phyloP scores from a whole-genome alignment of 2,113 vertebrate genomes.

The Colius striatus region DNA sequence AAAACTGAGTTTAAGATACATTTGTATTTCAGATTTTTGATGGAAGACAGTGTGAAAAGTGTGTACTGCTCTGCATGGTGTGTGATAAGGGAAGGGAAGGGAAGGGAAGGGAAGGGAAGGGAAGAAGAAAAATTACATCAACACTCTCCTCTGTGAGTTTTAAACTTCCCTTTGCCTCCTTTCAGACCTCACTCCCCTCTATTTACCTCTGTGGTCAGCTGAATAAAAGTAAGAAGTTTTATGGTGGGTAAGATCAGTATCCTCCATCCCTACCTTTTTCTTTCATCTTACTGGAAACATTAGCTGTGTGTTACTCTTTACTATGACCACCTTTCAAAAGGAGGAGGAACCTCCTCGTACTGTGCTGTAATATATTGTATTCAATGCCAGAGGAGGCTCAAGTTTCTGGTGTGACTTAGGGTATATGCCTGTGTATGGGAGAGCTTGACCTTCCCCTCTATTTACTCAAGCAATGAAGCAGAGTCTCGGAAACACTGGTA shows the following conservation, averaged over 20 bases:
- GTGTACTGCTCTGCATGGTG: not conserved
- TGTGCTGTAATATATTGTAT: not conserved
- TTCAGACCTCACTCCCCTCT: not conserved
- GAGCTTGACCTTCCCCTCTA: not conserved
- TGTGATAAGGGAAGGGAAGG: fast-evolving
- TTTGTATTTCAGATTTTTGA: not conserved
- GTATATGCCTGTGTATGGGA: not conserved
- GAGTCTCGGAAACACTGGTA: not conserved
- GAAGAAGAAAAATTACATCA: not conserved
- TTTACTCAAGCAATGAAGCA: not conserved
- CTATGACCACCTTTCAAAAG: not conserved
- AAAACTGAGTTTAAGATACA: not conserved
- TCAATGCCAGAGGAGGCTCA: not conserved
- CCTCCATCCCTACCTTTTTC: not conserved
- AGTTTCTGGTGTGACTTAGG: not conserved
- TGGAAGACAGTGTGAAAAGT: not conserved
- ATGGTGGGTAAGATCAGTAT: not conserved
- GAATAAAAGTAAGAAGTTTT: not conserved
- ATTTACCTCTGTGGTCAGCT: not conserved
- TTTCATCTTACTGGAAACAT: not conserved
- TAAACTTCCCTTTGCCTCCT: not conserved
- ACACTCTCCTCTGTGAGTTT: not conserved
- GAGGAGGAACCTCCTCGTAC: not conserved
- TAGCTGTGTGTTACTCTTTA: fast-evolving
- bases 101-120: not conserved